A percentile compares a stretch with the other conserved stretches of the same genome.
Conservation (phyloP, 2,797 vertebrate species). For the Neoniphon sammara region DNA sequence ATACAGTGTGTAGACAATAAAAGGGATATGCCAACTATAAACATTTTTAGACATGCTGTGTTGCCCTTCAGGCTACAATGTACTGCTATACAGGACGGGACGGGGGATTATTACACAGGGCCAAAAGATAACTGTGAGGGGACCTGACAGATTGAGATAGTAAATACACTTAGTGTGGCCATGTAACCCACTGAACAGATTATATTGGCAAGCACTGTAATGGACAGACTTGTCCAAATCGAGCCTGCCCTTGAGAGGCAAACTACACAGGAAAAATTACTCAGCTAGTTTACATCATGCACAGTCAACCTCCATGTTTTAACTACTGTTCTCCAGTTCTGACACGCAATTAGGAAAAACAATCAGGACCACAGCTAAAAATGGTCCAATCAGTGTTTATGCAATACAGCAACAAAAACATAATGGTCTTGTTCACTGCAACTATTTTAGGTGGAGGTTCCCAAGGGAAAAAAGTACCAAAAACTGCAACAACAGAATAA, state of each 20-base stretch:
- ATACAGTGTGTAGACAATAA: background rate
- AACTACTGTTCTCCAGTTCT: too few species aligned
- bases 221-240: slow-evolving; percentile 8
- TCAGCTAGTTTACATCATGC: background rate
- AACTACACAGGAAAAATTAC: slow-evolving; percentile 9
- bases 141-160: slow-evolving; percentile 48
- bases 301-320: too few species aligned
- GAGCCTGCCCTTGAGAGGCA: background rate
- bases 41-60: too few species aligned
- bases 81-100: slow-evolving; percentile 3
- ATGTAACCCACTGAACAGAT: slow-evolving; percentile 54
- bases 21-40: background rate
- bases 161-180: slow-evolving; percentile 55
- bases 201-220: slow-evolving; percentile 27
- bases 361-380: background rate
- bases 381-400: background rate
- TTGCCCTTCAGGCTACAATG: too few species aligned
- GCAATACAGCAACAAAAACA: background rate
- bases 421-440: background rate
- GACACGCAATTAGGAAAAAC: background rate
- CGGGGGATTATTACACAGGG: slow-evolving; percentile 39
- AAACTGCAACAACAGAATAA: slow-evolving; percentile 6
- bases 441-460: background rate
- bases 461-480: background rate
- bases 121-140: slow-evolving; percentile 27